Evolutionary conservation across 2,113 vertebrate genomes (phyloP), one percentile per base, ranked within the genome.

Genomic region (Carassius gibelio): DNA sequence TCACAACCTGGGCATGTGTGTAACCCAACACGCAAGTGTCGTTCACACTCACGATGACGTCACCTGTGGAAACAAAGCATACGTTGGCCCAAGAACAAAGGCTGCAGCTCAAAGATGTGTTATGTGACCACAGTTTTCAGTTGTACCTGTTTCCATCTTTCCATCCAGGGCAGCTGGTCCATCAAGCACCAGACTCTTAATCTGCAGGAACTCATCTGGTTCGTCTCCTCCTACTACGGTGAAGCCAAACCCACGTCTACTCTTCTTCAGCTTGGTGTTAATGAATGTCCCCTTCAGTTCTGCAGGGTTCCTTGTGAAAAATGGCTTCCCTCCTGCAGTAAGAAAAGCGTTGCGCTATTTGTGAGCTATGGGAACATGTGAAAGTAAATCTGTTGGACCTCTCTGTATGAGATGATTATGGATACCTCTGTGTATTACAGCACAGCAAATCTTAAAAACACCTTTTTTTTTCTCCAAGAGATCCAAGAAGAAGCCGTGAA

Each of bases 261-360:
- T 99, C 93, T 99, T 99, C 93, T 97, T 96, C 87, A 99, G 95
- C 92, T 98, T 98, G 48, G 98, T 99, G 91, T 97, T 97, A 92
- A 99, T 99, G 92, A 99, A 99, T 85, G 97, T 98, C 75, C 98
- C 98, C 89, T 98, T 99, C 90, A 99, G 88, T 89, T 99, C 98
- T 0, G 98, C 97, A 68, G 98, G 97, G 89, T 99, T 99, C 83
- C 98, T 93, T 23, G 98, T 99, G 89, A 99, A 99, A 96, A 99
- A 99, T 17, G 98, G 97, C 93, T 99, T 99, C 88, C 96, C 98
- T 93, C 96, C 88, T 94, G 90, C 82, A 85, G 45, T 6, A 36
- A 55, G 68, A 52, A 36, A 23, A 89, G 42, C 48, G 34, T n/a
- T 55, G 66, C 19, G 8, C 19, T 17, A 38, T 57, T 72, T 5